Evolutionary conservation across 2,888 invertebrate genomes (phyloP).

Genomic region (Griposia aprilina): DNA sequence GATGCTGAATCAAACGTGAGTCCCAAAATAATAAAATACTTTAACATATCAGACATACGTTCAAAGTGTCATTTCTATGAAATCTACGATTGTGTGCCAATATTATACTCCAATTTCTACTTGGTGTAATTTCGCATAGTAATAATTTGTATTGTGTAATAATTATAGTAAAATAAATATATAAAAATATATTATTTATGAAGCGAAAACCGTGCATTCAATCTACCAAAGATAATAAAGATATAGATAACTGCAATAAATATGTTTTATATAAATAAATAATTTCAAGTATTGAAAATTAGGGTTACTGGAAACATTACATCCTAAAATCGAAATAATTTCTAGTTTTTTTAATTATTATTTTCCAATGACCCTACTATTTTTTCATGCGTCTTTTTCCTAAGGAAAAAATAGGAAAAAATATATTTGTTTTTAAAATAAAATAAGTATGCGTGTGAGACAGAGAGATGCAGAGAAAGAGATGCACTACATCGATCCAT

Average conservation of each 20-base stretch:
- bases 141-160: conserved; percentile 47
- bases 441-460: conserved; percentile 85
- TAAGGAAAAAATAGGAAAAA: conserved; percentile 50
- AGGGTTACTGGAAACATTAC: conserved; percentile 67
- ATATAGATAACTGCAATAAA: conserved; percentile 44
- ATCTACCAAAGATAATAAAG: conserved; percentile 65
- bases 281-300: conserved; percentile 54
- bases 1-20: neutral
- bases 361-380: conserved; percentile 61
- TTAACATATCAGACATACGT: conserved; percentile 30
- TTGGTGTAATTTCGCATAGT: conserved; percentile 49
- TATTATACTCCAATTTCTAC: conserved; percentile 63
- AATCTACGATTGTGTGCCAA: conserved; percentile 59
- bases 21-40: neutral
- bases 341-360: neutral
- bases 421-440: conserved; percentile 60
- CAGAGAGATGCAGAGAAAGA: conserved; percentile 87
- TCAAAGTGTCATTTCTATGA: conserved; percentile 19
- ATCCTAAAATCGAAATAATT: conserved; percentile 40
- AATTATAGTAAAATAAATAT: conserved; percentile 61
- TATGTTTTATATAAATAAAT: conserved; percentile 28
- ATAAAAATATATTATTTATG: conserved; percentile 54
- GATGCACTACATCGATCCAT: conserved; percentile 89
- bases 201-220: conserved; percentile 77
- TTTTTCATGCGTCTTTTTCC: conserved; percentile 58